Evolutionary conservation across 2,888 invertebrate species (phyloP), one percentile per base, ranked within the genome.

Genomic region (Muscina levida): DNA sequence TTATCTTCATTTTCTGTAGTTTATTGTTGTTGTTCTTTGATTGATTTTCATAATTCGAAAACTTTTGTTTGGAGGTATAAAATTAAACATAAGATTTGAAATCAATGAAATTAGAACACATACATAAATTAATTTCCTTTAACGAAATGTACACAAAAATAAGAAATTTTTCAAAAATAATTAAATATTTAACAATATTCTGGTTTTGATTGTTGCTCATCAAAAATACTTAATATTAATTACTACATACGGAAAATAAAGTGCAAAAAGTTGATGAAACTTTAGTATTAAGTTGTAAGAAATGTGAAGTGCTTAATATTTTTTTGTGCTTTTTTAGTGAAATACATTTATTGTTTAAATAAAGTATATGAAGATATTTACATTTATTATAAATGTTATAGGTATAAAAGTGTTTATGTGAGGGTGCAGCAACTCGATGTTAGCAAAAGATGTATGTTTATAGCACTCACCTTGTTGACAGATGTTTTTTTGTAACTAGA

Each of bases 1-100:
- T 62, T 57, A 31, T 53, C 42, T 72, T 72, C 57, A 24, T 77
- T 71, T 67, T 48, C 73, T 67, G 76, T 67, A 70, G 31, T 31
- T 31, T 3, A 8, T 31, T 31, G 31, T 31, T 5, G 4, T 31
- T 31, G 31, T 3, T 31, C 6, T 70, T 65, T 65, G 22, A 19
- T 31, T 44, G 46, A 42, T 65, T 65, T 65, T 65, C 46, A 42
- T 13, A 53, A 51, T 65, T 65, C 46, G 17, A 19, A 53, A 51
- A 22, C 46, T 39, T 67, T 24, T 39, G n/a, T 42, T 24, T 13
- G 39, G 48, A 70, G 39, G 19, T n/a, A 42, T 13, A 48, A 65
- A 66, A 65, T 0, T 57, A 19, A 39, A 66, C 66, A 75, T 37
- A 46, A 31, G 8, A 72, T 57, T 65, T 8, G 1, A 67, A 67